phyloP scores from a whole-genome alignment of 2,888 invertebrate genomes.

The Agriopis leucophaearia region DNA sequence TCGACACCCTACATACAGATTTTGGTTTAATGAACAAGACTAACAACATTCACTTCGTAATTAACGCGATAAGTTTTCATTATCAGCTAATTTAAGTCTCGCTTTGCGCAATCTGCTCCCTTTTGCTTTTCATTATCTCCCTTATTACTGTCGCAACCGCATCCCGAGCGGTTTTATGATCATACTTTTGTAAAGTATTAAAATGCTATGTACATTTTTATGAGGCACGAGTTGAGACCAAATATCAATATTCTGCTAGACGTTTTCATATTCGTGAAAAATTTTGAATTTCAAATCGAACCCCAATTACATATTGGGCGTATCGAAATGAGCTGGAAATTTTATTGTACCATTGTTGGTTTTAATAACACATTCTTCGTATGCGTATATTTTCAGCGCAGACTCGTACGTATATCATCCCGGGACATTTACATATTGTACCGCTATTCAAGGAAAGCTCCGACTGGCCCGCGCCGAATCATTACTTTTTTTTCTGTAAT shows the following conservation, averaged over 20 bases:
- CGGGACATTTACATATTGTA: conserved; percentile 76
- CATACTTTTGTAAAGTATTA: conserved; percentile 32
- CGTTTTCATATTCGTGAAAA: conserved; percentile 43
- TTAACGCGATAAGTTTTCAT: conserved; percentile 69
- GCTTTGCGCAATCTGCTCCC: conserved; percentile 48
- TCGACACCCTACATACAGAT: conserved; percentile 71
- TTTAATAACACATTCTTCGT: conserved; percentile 63
- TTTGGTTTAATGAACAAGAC: conserved; percentile 74
- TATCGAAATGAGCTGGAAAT: conserved; percentile 51
- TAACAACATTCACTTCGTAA: conserved; percentile 77
- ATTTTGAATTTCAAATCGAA: conserved; percentile 47
- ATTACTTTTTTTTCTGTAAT: conserved; percentile 75
- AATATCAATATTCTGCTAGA: conserved; percentile 41
- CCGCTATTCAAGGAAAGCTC: conserved; percentile 76
- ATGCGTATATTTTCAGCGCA: conserved; percentile 62
- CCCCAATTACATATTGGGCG: conserved; percentile 47
- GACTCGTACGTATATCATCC: conserved; percentile 66
- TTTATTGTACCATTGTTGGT: conserved; percentile 61
- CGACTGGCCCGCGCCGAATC: conserved; percentile 70
- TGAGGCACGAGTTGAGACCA: conserved; percentile 32
- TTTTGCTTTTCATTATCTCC: conserved; percentile 46
- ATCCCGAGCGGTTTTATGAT: conserved; percentile 39
- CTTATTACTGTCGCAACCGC: conserved; percentile 38
- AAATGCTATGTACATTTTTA: conserved; percentile 39
- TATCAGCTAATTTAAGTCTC: conserved; percentile 63